A percentile compares a stretch with the other conserved stretches of the same genome.
phyloP scores from a whole-genome alignment of 2,797 vertebrate genomes.

The Sylvia borin region DNA sequence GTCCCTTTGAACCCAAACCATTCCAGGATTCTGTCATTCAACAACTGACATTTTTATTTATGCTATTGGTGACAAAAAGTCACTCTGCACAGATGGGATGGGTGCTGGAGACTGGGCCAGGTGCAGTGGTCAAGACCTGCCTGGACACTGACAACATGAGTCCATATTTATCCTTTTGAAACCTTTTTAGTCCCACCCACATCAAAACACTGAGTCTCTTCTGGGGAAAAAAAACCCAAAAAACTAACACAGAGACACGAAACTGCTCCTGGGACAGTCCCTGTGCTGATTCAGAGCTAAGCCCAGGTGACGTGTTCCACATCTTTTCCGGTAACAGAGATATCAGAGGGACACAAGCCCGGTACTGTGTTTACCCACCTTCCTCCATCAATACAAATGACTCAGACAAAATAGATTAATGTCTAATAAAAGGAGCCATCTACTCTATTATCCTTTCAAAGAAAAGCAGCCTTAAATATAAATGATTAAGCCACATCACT shows the following conservation, averaged over 20 bases:
- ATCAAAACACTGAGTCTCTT: not conserved
- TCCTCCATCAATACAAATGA: not conserved
- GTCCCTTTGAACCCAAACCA: rapidly evolving
- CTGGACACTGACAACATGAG: not conserved
- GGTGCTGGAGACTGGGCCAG: not conserved
- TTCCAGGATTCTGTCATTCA: not conserved
- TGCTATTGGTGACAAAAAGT: not conserved
- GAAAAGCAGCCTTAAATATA: slow-evolving; percentile 7
- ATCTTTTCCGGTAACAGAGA: not conserved
- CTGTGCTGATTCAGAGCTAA: not conserved
- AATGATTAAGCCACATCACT: not conserved
- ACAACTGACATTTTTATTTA: not conserved
- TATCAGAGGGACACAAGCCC: slow-evolving; percentile 12
- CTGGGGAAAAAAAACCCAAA: not conserved
- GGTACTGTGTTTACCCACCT: slow-evolving; percentile 14
- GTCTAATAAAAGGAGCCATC: slow-evolving; percentile 3
- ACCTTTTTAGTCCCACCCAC: not conserved
- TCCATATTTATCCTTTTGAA: not conserved
- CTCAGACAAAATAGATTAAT: not conserved
- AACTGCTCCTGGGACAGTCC: not conserved
- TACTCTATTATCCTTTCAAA: not conserved
- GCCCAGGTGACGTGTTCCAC: not conserved
- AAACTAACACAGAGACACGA: not conserved
- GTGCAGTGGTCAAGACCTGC: not conserved
- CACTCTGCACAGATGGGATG: not conserved